phyloP scores from a whole-genome alignment of 2,888 invertebrate genomes.

The Linnaemya vulpina region DNA sequence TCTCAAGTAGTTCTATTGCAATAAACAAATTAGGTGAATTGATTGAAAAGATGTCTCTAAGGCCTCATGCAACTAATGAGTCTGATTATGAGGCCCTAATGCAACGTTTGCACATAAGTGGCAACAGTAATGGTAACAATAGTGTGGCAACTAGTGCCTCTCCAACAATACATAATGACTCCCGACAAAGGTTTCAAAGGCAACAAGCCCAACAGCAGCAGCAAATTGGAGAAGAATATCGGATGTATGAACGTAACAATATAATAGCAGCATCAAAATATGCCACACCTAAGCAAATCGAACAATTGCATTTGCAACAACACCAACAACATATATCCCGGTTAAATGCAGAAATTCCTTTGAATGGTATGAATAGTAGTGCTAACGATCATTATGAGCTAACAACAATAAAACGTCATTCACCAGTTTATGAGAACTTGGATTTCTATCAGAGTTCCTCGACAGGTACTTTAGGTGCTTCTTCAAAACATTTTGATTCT shows the following conservation, averaged over 20 bases:
- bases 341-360: constrained; percentile 46
- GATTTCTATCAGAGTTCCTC: constrained; percentile 87
- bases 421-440: constrained; percentile 91
- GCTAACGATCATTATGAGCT: constrained; percentile 50
- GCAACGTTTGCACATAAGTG: constrained; percentile 79
- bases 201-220: constrained; percentile 76
- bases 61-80: constrained; percentile 73
- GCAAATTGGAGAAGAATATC: constrained; percentile 84
- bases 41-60: constrained; percentile 64
- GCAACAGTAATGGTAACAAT: constrained; percentile 60
- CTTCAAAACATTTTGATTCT: constrained; percentile 80
- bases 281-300: constrained; percentile 89
- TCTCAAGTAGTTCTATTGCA: not conserved
- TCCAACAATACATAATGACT: constrained; percentile 43
- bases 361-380: constrained; percentile 39
- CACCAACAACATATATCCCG: constrained; percentile 57
- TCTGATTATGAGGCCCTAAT: constrained; percentile 80
- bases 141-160: constrained; percentile 60
- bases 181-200: constrained; percentile 64
- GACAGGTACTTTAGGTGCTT: constrained; percentile 8
- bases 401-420: constrained; percentile 67
- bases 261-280: constrained; percentile 91
- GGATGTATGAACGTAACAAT: constrained; percentile 88
- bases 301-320: constrained; percentile 73
- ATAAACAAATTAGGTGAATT: constrained; percentile 21